Percentiles rank a stretch among this genome's conserved stretches.
Evolutionary conservation across 2,888 invertebrate species (phyloP).

Genomic region (Aethes cnicana): DNA sequence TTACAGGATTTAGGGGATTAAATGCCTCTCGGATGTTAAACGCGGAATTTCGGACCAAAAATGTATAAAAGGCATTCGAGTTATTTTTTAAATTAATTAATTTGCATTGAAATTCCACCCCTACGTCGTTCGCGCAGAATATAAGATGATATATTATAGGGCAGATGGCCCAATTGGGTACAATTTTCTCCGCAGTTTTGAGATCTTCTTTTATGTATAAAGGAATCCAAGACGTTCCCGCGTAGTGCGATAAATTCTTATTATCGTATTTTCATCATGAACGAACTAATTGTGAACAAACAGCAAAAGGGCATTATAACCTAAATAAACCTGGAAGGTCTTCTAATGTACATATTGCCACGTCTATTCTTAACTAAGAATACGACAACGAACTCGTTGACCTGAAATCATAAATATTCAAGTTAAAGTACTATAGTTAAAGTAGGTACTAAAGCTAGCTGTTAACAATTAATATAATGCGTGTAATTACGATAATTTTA

Average conservation of each 20-base stretch:
- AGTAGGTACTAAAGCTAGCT: no score
- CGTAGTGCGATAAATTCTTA: constrained; percentile 14
- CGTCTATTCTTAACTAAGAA: neutral
- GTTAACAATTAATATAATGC: no score
- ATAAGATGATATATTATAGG: constrained; percentile 27
- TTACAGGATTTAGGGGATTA: constrained; percentile 60
- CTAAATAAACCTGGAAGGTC: constrained; percentile 7
- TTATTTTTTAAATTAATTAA: constrained; percentile 58
- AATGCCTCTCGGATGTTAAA: constrained; percentile 55
- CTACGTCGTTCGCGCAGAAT: constrained; percentile 30
- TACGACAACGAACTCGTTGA: no score
- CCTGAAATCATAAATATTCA: no score
- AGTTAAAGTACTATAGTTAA: no score
- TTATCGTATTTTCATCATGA: constrained; percentile 9
- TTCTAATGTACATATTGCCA: neutral
- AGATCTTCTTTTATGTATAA: no score
- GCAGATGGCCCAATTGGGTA: neutral
- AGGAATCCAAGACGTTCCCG: no score
- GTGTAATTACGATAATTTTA: no score
- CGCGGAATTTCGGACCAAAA: constrained; percentile 51
- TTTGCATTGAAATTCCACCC: constrained; percentile 53
- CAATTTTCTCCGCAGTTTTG: no score
- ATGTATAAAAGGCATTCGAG: constrained; percentile 43
- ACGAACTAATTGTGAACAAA: constrained; percentile 22
- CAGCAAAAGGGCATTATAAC: constrained; percentile 5